Conservation (phyloP, 2,113 vertebrate species). For the Noturus placidus region DNA sequence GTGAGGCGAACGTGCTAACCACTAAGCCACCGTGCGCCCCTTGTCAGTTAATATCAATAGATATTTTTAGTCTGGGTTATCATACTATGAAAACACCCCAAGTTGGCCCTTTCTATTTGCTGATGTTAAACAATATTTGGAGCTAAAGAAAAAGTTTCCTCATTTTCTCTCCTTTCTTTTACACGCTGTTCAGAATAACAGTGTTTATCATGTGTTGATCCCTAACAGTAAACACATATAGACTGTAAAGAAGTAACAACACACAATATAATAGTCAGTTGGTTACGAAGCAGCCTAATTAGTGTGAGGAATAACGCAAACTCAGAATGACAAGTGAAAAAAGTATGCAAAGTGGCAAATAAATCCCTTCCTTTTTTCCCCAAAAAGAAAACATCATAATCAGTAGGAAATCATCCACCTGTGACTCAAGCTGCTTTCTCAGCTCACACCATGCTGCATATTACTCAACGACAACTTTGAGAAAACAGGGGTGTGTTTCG, state of each 20-base stretch:
- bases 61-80: too few species aligned
- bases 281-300: background rate
- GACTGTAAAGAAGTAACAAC: background rate
- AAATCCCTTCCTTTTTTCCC: background rate
- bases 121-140: background rate
- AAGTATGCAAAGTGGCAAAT: background rate
- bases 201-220: background rate
- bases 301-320: background rate
- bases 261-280: background rate
- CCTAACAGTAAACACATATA: background rate
- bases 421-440: background rate
- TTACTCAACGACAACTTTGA: background rate
- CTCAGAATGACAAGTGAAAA: background rate
- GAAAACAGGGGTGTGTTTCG: background rate
- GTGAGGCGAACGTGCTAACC: too few species aligned
- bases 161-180: background rate
- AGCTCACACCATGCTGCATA: background rate
- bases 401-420: background rate
- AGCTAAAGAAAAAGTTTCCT: background rate
- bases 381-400: background rate
- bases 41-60: too few species aligned
- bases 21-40: too few species aligned
- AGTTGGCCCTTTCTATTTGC: background rate
- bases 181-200: background rate
- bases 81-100: background rate